Base-by-base conservation (phyloP, 2,797 vertebrate species). In the Bufotes viridis region DNA sequence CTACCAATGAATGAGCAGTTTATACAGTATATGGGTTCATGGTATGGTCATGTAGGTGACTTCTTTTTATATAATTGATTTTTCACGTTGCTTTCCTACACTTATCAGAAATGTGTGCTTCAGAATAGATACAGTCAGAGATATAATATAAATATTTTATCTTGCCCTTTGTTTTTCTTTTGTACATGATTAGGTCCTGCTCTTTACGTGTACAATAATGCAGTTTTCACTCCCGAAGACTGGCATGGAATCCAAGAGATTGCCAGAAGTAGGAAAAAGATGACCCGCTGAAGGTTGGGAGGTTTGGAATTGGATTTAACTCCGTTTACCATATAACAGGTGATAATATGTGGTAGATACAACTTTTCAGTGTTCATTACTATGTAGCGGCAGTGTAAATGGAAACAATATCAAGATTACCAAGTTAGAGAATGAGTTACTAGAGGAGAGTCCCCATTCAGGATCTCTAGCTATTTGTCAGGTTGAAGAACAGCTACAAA, bases 191-290 rank as follows among this genome's bases (percentile, higher is more conserved):
- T 93, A 99, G 98, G 95, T 61, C 91, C 97, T 1, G 98, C 98
- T 0, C 92, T 99, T 92, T 99, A 99, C 69, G 97, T 97, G 1
- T 98, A 98, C 92, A 99, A 99, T 86, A 96, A 99, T 89, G 98
- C 98, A 0, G 87, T 98, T 91, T 99, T 99, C 92, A 98, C 97
- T 0, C 91, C 90, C 0, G 98, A 99, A 87, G 98, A 99, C 92
- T 99, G 98, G 98, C 96, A 98, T 10, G 98, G 98, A 26, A 99
- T 99, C 94, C 98, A 99, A 90, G 98, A 99, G 93, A 99, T 99
- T 90, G 98, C 98, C 18, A 96, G 98, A 87, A 99, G 98, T 92
- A 96, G 98, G 90, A 99, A 99, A 97, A 97, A 93, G 98, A 99
- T 42, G 98, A 99, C 91, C 98, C 98, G 2, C 92, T 99, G 91